Conservation (phyloP, 2,113 vertebrate species). For the Aphelocoma coerulescens region DNA sequence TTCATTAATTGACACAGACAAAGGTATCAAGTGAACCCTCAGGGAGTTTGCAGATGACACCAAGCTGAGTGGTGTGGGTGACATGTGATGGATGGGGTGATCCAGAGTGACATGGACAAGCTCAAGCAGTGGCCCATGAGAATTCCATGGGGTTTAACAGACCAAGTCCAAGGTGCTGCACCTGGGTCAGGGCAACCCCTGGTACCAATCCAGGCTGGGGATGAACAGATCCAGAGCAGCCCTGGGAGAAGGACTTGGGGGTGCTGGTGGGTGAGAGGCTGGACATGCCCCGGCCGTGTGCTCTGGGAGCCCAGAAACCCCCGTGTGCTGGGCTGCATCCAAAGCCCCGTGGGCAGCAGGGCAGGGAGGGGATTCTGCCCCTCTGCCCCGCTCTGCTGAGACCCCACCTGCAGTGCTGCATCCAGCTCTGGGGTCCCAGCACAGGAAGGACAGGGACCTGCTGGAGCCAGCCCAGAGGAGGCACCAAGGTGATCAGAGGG, state of each 20-base stretch:
- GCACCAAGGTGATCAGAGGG: not conserved
- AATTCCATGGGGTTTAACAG: not conserved
- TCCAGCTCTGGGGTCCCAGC: not conserved
- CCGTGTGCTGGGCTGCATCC: not conserved
- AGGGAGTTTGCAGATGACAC: not conserved
- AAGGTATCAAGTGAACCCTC: not conserved
- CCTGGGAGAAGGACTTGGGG: not conserved
- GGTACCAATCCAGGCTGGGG: not conserved
- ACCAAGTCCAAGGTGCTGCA: not conserved
- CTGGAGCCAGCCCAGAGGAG: not conserved
- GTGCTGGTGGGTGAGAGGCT: not conserved
- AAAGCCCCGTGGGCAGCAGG: not conserved
- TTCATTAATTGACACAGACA: not conserved
- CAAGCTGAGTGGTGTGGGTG: not conserved
- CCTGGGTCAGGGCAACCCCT: fast-evolving
- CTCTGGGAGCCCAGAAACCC: not conserved
- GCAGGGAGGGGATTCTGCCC: not conserved
- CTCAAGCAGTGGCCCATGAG: no score
- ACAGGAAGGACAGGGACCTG: not conserved
- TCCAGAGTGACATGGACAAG: not conserved
- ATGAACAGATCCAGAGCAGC: not conserved
- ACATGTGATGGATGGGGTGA: fast-evolving
- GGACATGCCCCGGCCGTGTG: not conserved
- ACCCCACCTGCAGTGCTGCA: not conserved
- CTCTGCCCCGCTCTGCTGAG: not conserved